These are phyloP conservation scores for Brachionus rotundiformis DNA, from an alignment of 1,140 invertebrate genomes.

Conservation along the genomic window DNA sequence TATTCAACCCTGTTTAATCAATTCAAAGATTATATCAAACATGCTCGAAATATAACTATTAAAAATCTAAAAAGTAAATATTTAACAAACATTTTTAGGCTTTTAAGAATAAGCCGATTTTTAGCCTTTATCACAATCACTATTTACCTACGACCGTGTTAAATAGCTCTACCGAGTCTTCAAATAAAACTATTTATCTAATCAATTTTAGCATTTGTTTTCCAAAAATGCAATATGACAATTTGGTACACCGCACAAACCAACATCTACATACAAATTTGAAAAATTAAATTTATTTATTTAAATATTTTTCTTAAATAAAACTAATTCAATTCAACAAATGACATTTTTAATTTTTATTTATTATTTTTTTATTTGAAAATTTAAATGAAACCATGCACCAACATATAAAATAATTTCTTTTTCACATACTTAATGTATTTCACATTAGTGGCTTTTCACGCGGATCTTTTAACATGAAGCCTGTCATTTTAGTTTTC, in stretches of 20 bases:
- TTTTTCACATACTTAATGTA: not conserved
- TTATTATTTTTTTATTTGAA: too few relatives aligned
- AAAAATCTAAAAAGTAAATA: not conserved
- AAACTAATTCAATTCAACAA: too few relatives aligned
- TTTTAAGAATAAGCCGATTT: not conserved
- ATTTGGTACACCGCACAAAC: too few relatives aligned
- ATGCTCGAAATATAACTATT: not conserved
- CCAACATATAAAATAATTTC: too few relatives aligned
- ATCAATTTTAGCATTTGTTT: not conserved
- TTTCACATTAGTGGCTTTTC: not conserved
- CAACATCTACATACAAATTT: not conserved
- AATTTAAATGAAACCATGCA: not conserved
- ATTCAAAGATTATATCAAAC: not conserved
- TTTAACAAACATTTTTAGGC: not conserved
- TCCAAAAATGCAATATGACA: not conserved
- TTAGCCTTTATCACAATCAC: not conserved
- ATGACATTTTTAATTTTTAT: too few relatives aligned
- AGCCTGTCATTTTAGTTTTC: not conserved
- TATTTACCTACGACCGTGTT: not conserved
- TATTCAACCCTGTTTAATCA: not conserved
- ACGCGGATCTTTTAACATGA: conserved; percentile 11
- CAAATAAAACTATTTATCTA: not conserved
- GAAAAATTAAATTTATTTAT: not conserved
- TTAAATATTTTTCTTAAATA: too few relatives aligned
- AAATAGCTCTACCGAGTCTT: not conserved